phyloP scores from a whole-genome alignment of 2,797 vertebrate species.

The Sarcophilus harrisii region DNA sequence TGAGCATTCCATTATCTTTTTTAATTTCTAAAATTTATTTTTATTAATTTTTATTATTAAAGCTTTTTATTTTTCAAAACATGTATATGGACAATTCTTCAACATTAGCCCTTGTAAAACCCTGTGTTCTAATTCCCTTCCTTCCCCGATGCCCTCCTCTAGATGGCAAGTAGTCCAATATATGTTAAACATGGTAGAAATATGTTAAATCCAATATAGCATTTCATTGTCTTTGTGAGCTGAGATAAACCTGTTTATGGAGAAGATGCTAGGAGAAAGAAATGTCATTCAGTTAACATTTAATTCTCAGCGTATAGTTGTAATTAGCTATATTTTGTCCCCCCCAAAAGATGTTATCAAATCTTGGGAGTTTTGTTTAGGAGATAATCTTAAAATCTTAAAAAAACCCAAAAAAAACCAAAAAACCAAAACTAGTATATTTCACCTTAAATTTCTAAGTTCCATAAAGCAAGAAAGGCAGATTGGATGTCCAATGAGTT shows the following conservation, averaged over 20 bases:
- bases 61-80: no score
- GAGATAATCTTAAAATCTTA: not conserved
- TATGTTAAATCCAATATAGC: no score
- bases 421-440: conserved; percentile 3
- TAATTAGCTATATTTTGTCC: conserved; percentile 22
- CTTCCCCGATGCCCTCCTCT: no score
- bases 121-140: no score
- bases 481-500: not conserved
- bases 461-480: conserved; percentile 32
- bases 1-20: not conserved
- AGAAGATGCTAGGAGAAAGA: conserved; percentile 41
- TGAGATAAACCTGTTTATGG: conserved; percentile 42
- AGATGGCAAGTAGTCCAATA: no score
- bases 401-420: no score
- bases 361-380: conserved; percentile 32
- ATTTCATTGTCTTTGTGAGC: not conserved
- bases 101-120: no score
- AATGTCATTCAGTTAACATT: conserved; percentile 17
- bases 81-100: no score
- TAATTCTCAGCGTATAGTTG: conserved; percentile 33
- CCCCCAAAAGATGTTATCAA: not conserved
- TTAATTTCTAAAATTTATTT: no score
- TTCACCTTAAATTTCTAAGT: conserved; percentile 41
- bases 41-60: no score
- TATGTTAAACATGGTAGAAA: no score